These are phyloP conservation scores for Sanderia malayensis DNA, from an alignment of 30 jellyfish, hydroid and myxozoan species.

Conservation along the genomic window DNA sequence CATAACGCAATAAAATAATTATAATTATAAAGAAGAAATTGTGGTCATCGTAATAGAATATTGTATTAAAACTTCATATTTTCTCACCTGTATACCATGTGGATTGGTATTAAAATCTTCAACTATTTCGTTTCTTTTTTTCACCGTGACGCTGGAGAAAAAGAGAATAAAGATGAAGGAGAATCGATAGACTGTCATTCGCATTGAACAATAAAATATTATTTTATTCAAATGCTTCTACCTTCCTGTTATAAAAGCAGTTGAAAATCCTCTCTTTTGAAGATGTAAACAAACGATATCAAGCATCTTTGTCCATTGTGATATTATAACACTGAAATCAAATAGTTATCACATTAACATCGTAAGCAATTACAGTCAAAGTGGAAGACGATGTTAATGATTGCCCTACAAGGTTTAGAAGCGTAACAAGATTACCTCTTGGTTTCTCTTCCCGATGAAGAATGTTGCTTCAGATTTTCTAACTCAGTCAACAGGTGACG, in stretches of 20 bases:
- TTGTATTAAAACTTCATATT: too few relatives aligned
- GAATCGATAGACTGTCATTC: background rate
- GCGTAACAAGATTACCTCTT: too few relatives aligned
- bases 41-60: too few relatives aligned
- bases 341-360: too few relatives aligned
- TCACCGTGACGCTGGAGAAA: conserved; percentile 63
- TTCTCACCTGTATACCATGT: conserved; percentile 82
- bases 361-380: too few relatives aligned
- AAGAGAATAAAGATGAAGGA: background rate
- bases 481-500: conserved; percentile 39
- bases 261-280: conserved; percentile 38
- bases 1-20: too few relatives aligned
- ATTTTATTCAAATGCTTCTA: too few relatives aligned
- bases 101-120: conserved; percentile 73
- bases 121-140: conserved; percentile 80
- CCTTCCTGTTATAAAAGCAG: conserved; percentile 88
- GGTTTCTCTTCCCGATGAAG: conserved; percentile 29
- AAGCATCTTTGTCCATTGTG: conserved; percentile 96
- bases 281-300: conserved; percentile 76
- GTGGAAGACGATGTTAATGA: too few relatives aligned
- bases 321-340: conserved; percentile 76
- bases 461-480: conserved; percentile 8
- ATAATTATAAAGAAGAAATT: too few relatives aligned
- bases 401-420: too few relatives aligned
- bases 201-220: background rate